phyloP scores from a whole-genome alignment of 2,797 vertebrate species.

The Schizothorax lantsangensis region DNA sequence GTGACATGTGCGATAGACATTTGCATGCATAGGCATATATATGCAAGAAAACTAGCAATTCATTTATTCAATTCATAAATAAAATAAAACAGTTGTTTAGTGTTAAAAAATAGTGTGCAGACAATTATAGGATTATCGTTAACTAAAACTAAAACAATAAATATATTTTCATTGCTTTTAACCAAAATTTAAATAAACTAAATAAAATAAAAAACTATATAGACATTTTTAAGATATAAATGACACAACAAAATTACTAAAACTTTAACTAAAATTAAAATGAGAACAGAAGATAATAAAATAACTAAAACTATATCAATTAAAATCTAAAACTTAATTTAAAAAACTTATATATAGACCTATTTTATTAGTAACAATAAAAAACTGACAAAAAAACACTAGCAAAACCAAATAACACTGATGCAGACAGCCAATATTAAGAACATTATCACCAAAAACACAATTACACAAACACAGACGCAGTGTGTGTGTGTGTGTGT shows the following conservation, averaged over 20 bases:
- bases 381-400: neutral
- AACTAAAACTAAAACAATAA: too few species aligned
- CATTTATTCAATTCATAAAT: neutral
- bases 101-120: too few species aligned
- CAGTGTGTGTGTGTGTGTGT: too few species aligned
- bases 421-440: neutral
- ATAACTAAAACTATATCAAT: neutral
- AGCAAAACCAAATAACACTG: too few species aligned
- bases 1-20: neutral
- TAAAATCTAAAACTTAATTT: too few species aligned
- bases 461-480: neutral
- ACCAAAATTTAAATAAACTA: neutral
- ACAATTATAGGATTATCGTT: too few species aligned
- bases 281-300: neutral
- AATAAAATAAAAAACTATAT: neutral
- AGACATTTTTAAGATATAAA: neutral
- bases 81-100: too few species aligned
- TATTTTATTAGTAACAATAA: too few species aligned
- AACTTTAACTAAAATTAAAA: neutral
- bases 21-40: neutral
- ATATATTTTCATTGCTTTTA: neutral
- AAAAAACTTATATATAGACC: neutral
- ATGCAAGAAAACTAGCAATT: neutral
- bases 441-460: neutral
- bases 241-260: neutral